These are phyloP conservation scores for Chironomus tepperi DNA, from an alignment of 1,140 invertebrate genomes.

Conservation along the genomic window DNA sequence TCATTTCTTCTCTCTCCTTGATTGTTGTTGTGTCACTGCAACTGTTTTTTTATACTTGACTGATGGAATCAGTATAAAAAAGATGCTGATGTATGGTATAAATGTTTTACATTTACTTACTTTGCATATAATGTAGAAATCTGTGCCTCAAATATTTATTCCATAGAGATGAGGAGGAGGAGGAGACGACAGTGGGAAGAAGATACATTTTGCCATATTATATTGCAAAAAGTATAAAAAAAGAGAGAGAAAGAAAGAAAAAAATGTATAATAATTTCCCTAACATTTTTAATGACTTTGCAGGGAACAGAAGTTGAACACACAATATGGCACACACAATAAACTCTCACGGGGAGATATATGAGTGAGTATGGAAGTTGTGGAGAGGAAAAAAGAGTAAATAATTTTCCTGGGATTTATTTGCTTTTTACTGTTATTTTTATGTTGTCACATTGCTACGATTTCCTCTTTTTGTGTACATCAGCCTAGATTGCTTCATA, in stretches of 20 bases:
- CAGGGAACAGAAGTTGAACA: not conserved
- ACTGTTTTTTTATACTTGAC: no score
- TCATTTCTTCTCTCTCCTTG: no score
- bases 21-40: no score
- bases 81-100: no score
- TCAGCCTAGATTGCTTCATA: not conserved
- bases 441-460: constrained; percentile 12
- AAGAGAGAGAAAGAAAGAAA: no score
- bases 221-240: not conserved
- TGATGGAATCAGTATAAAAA: no score
- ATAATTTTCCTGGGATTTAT: constrained; percentile 2
- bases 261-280: not conserved
- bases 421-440: constrained; percentile 14
- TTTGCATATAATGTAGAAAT: not conserved
- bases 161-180: not conserved
- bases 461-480: not conserved
- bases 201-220: not conserved
- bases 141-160: not conserved
- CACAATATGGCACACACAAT: constrained; percentile 1
- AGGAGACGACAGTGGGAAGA: not conserved
- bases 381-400: not conserved
- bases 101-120: not conserved
- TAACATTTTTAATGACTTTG: constrained; percentile 9
- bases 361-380: not conserved
- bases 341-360: not conserved